phyloP scores from a whole-genome alignment of 2,888 invertebrate species.

The Synanthedon formicaeformis region DNA sequence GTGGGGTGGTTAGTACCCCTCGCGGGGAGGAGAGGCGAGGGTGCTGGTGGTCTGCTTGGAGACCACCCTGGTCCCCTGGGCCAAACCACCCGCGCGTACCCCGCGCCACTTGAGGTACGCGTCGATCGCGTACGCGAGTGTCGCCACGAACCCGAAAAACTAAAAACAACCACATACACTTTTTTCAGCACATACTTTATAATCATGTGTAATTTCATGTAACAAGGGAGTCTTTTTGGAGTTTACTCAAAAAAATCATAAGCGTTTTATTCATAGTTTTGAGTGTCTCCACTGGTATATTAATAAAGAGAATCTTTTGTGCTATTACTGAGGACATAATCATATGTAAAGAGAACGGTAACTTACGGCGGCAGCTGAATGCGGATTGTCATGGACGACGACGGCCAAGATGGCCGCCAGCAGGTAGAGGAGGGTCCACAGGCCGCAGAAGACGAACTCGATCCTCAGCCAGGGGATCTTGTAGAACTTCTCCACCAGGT shows the following conservation, averaged over 20 bases:
- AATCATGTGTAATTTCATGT: no score
- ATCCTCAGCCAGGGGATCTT: slow-evolving; percentile 89
- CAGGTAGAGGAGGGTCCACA: slow-evolving; percentile 82
- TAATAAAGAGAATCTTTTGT: no score
- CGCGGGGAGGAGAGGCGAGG: slow-evolving; percentile 29
- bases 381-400: slow-evolving; percentile 70
- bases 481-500: slow-evolving; percentile 86
- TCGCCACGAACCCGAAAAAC: slow-evolving; percentile 90
- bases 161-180: slow-evolving; percentile 30
- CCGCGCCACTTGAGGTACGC: slow-evolving; percentile 82
- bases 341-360: background rate
- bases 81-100: slow-evolving; percentile 75
- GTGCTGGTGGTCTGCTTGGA: slow-evolving; percentile 74
- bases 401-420: slow-evolving; percentile 80
- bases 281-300: background rate
- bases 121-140: slow-evolving; percentile 83
- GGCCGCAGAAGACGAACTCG: slow-evolving; percentile 80
- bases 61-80: slow-evolving; percentile 77
- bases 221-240: no score
- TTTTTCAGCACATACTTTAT: no score
- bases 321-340: no score
- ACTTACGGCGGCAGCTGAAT: slow-evolving; percentile 81
- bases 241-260: no score
- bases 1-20: slow-evolving; percentile 31
- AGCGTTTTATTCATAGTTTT: no score